Evolutionary conservation across 2,797 vertebrate species (phyloP).

Genomic region (Leptatherina wallacei): DNA sequence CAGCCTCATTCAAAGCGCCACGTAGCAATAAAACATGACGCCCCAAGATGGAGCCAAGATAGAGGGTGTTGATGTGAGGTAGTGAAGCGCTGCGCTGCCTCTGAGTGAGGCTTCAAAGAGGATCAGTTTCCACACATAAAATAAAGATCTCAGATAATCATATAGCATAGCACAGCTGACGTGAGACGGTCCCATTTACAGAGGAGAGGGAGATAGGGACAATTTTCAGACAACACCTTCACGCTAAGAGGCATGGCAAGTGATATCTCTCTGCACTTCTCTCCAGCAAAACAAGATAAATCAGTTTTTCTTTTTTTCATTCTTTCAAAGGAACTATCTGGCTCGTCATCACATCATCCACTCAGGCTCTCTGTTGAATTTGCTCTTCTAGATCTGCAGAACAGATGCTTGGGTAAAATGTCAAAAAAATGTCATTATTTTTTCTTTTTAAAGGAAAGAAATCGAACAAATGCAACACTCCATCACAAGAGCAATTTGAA

Average conservation of each 20-base stretch:
- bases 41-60: conserved; percentile 76
- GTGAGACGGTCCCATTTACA: conserved; percentile 59
- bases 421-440: conserved; percentile 28
- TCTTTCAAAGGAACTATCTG: conserved; percentile 17
- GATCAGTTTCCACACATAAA: conserved; percentile 79
- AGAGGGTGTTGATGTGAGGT: conserved; percentile 76
- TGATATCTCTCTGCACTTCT: conserved; percentile 47
- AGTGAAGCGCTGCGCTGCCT: conserved; percentile 62
- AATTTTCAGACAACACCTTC: conserved; percentile 63
- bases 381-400: conserved; percentile 13
- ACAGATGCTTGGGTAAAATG: conserved; percentile 17
- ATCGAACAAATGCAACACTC: conserved; percentile 27
- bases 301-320: conserved; percentile 10
- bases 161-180: conserved; percentile 66
- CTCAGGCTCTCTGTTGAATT: conserved; percentile 38
- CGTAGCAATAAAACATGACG: conserved; percentile 71
- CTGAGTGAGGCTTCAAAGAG: conserved; percentile 76
- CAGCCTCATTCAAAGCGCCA: conserved; percentile 60
- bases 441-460: not conserved
- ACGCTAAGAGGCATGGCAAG: conserved; percentile 51
- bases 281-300: conserved; percentile 47
- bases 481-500: conserved; percentile 25
- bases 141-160: conserved; percentile 82
- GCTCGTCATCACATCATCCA: conserved; percentile 32
- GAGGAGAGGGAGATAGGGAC: conserved; percentile 43